These are phyloP conservation scores for Paraplagusia blochii DNA, from an alignment of 2,113 vertebrate species.

Conservation along the genomic window DNA sequence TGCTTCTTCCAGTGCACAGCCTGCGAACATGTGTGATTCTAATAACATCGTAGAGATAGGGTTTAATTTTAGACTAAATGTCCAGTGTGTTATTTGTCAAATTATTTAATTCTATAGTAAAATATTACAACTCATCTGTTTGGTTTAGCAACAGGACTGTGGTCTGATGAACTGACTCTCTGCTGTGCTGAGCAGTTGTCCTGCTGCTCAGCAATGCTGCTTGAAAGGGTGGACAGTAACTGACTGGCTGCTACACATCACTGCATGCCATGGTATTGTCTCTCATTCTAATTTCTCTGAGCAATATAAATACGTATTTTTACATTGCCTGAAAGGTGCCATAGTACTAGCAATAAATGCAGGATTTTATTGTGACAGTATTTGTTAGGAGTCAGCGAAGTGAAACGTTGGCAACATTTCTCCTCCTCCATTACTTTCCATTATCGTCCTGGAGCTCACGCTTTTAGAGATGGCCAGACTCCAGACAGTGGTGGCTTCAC, in stretches of 20 bases:
- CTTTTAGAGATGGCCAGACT: conserved; percentile 8
- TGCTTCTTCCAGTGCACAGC: conserved; percentile 2
- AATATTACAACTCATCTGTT: not conserved
- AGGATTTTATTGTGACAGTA: too few relatives aligned
- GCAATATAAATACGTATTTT: not conserved
- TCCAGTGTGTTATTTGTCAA: not conserved
- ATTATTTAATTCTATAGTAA: conserved; percentile 10
- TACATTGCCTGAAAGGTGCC: not conserved
- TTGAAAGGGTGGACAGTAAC: too few relatives aligned
- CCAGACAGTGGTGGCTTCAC: not conserved
- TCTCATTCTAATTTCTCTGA: not conserved
- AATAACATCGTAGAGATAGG: not conserved
- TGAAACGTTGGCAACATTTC: conserved; percentile 2
- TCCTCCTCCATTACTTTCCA: not conserved
- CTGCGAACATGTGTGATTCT: not conserved
- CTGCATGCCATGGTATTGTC: not conserved
- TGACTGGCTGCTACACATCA: not conserved
- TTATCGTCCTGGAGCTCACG: conserved; percentile 14
- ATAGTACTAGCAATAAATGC: not conserved
- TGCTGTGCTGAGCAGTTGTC: not conserved
- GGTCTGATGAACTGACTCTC: not conserved
- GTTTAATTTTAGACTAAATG: not conserved
- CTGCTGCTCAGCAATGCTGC: too few relatives aligned
- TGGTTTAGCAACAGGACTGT: not conserved
- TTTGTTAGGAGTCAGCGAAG: conserved; percentile 10